Conservation (phyloP, 2,888 invertebrate genomes). For the Unio pictorum region DNA sequence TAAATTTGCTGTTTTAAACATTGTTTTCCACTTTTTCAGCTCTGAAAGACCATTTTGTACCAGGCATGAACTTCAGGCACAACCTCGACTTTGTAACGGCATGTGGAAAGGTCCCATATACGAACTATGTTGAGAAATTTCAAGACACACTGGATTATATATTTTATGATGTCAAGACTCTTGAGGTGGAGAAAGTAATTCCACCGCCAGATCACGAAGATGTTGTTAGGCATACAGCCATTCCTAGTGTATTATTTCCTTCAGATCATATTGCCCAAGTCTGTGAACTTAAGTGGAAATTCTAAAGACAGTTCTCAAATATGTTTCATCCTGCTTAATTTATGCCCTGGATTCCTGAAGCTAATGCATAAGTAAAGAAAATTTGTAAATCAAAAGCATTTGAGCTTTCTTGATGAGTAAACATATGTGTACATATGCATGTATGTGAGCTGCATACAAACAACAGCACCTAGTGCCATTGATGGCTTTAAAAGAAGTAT, state of each 20-base stretch:
- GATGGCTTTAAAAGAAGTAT: too few relatives aligned
- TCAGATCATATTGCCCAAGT: constrained; percentile 94
- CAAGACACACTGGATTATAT: constrained; percentile 93
- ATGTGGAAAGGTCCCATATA: constrained; percentile 86
- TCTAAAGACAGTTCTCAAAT: too few relatives aligned
- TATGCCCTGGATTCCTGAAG: too few relatives aligned
- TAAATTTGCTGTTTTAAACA: too few relatives aligned
- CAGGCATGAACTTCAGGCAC: constrained; percentile 73
- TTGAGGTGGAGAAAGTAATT: constrained; percentile 77
- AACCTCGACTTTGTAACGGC: constrained; percentile 81
- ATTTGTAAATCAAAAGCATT: too few relatives aligned
- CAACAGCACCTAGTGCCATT: too few relatives aligned
- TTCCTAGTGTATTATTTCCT: constrained; percentile 92
- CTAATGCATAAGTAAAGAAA: too few relatives aligned
- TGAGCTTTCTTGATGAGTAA: too few relatives aligned
- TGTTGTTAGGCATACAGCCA: constrained; percentile 81
- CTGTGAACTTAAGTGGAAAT: constrained; percentile 64
- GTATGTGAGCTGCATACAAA: too few relatives aligned
- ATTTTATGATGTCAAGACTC: constrained; percentile 79
- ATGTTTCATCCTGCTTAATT: too few relatives aligned
- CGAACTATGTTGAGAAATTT: constrained; percentile 88
- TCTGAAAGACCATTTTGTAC: constrained; percentile 18
- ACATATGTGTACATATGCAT: too few relatives aligned
- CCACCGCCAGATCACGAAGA: constrained; percentile 87
- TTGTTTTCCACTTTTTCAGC: constrained; percentile 11